A percentile compares a stretch with the other conserved stretches of the same genome.
Conservation (phyloP, 2,113 vertebrate genomes). For the Cochlearius cochlearius region DNA sequence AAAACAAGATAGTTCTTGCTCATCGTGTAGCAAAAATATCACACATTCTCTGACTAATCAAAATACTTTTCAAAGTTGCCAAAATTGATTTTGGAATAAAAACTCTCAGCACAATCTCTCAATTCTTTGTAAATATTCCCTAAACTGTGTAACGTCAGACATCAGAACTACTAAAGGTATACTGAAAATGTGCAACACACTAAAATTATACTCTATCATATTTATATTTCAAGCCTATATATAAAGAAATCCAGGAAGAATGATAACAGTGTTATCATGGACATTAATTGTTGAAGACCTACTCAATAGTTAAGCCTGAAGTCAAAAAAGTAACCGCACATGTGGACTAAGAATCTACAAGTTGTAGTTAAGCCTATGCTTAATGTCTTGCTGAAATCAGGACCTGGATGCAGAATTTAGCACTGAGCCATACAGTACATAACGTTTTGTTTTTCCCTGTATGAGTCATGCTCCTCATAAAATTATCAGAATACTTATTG, state of each 20-base stretch:
- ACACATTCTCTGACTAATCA: not conserved
- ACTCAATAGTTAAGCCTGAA: not conserved
- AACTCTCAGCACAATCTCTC: not conserved
- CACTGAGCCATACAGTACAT: not conserved
- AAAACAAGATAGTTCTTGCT: not conserved
- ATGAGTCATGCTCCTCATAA: not conserved
- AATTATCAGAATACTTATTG: not conserved
- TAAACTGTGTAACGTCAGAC: not conserved
- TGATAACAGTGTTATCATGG: too few species aligned
- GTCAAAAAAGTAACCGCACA: not conserved
- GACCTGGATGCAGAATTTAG: not conserved
- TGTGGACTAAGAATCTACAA: not conserved
- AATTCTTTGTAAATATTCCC: not conserved
- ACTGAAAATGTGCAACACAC: not conserved
- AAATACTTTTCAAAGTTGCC: not conserved
- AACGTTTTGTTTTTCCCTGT: not conserved
- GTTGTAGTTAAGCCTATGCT: not conserved
- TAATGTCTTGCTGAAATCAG: not conserved
- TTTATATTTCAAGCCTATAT: not conserved
- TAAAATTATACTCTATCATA: not conserved
- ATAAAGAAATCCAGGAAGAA: not conserved
- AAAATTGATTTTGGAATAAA: not conserved
- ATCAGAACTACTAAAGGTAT: not conserved
- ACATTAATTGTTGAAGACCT: not conserved
- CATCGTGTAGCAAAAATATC: not conserved